Evolutionary conservation across 1,140 invertebrate species (phyloP).

Genomic region (Orchestia grillus): DNA sequence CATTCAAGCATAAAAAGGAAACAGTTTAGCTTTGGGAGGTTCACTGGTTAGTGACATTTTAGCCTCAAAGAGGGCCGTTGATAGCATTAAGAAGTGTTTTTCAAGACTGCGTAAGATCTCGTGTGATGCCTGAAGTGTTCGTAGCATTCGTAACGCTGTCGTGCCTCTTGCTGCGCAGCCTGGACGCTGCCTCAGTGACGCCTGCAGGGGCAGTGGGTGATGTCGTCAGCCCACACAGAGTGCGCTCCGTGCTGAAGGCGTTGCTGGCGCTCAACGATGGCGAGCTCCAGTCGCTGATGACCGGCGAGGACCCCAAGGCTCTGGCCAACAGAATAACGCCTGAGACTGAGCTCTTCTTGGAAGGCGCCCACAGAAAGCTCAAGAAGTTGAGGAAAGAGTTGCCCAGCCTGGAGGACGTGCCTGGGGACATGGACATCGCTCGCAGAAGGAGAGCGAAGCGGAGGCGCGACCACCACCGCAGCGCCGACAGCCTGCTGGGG

Average conservation of each 20-base stretch:
- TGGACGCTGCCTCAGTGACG: conserved; percentile 2
- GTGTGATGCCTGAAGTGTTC: conserved; percentile 22
- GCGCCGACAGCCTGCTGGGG: conserved; percentile 48
- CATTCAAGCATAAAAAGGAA: not conserved
- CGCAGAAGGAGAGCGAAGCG: conserved; percentile 24
- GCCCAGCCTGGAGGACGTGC: not conserved
- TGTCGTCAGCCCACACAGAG: not conserved
- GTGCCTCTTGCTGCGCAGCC: not conserved
- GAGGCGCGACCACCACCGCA: not conserved
- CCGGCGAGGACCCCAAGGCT: not conserved
- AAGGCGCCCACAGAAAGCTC: conserved; percentile 39
- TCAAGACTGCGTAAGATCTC: not conserved
- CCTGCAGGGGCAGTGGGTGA: not conserved
- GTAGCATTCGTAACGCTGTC: conserved; percentile 18
- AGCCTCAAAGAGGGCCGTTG: not conserved
- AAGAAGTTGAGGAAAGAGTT: conserved; percentile 27
- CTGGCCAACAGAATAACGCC: conserved; percentile 12
- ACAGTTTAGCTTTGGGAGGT: not conserved
- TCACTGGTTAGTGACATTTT: not conserved
- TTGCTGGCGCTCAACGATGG: conserved; percentile 55
- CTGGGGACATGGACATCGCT: conserved; percentile 47
- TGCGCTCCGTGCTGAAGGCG: conserved; percentile 22
- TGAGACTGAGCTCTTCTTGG: conserved; percentile 47
- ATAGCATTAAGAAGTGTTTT: not conserved
- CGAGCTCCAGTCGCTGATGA: conserved; percentile 42